These are phyloP conservation scores for Notocelia uddmanniana DNA, from an alignment of 2,888 invertebrate species.

Conservation along the genomic window DNA sequence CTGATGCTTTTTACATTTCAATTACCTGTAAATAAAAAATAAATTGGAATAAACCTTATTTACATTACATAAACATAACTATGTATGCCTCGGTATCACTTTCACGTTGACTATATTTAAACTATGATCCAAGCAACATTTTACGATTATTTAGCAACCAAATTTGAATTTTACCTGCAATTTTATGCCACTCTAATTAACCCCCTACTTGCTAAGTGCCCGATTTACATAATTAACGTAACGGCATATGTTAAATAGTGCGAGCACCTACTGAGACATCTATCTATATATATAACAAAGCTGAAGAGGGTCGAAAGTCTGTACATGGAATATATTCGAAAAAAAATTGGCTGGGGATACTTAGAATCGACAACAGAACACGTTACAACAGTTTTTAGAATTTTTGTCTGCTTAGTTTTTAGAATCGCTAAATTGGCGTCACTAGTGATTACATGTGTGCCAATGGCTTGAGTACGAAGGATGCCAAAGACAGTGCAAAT, in stretches of 20 bases:
- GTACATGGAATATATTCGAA: too few species aligned
- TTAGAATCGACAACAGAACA: too few species aligned
- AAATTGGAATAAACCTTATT: too few species aligned
- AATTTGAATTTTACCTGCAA: neutral
- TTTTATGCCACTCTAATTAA: conserved; percentile 10
- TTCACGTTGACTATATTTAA: neutral
- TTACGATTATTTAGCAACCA: neutral
- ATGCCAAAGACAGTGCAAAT: too few species aligned
- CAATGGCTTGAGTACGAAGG: too few species aligned
- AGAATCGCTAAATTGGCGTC: too few species aligned
- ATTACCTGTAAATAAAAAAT: conserved; percentile 28
- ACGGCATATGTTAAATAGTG: neutral
- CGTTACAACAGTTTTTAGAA: too few species aligned
- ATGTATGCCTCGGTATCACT: neutral
- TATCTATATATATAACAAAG: too few species aligned
- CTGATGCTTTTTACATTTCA: neutral
- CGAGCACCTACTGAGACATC: neutral
- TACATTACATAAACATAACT: neutral
- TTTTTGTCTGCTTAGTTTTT: too few species aligned
- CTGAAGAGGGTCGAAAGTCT: too few species aligned
- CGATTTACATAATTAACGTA: conserved; percentile 19
- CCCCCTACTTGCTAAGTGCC: neutral
- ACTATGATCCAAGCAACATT: neutral
- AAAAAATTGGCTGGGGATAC: too few species aligned
- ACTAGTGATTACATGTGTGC: too few species aligned